phyloP scores from a whole-genome alignment of 2,797 vertebrate species.

The Notolepis coatsorum region DNA sequence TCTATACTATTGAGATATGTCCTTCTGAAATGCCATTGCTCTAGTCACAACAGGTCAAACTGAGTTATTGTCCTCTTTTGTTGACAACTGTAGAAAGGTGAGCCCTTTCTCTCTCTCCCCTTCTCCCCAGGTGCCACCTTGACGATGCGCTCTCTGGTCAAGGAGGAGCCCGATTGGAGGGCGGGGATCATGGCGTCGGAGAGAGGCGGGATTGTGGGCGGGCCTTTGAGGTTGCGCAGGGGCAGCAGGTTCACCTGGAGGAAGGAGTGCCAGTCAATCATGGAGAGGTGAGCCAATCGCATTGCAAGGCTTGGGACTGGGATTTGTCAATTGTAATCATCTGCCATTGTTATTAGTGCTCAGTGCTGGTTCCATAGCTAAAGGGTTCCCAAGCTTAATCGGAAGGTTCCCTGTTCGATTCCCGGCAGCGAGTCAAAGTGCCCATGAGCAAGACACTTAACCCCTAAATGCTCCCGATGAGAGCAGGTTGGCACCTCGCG shows the following conservation, averaged over 20 bases:
- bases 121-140: conserved; percentile 78
- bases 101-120: background rate
- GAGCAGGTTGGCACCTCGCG: too few species aligned
- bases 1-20: background rate
- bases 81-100: background rate
- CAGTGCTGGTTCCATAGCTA: too few species aligned
- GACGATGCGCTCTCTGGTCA: conserved; percentile 85
- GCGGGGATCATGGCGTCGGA: conserved; percentile 77
- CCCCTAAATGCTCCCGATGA: too few species aligned
- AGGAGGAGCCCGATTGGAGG: conserved; percentile 88
- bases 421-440: too few species aligned
- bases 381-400: too few species aligned
- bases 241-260: conserved; percentile 89
- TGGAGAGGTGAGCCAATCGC: conserved; percentile 81
- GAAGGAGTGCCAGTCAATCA: conserved; percentile 88
- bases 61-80: background rate
- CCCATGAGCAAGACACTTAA: too few species aligned
- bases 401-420: too few species aligned
- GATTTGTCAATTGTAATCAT: too few species aligned
- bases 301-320: too few species aligned
- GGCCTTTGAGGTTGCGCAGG: conserved; percentile 82
- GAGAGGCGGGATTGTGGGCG: conserved; percentile 68
- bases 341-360: too few species aligned
- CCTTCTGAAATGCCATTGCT: background rate
- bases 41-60: background rate